A percentile compares a stretch with the other conserved stretches of the same genome.
phyloP scores from a whole-genome alignment of 1,140 invertebrate species.

The Diploscapter pachys region DNA sequence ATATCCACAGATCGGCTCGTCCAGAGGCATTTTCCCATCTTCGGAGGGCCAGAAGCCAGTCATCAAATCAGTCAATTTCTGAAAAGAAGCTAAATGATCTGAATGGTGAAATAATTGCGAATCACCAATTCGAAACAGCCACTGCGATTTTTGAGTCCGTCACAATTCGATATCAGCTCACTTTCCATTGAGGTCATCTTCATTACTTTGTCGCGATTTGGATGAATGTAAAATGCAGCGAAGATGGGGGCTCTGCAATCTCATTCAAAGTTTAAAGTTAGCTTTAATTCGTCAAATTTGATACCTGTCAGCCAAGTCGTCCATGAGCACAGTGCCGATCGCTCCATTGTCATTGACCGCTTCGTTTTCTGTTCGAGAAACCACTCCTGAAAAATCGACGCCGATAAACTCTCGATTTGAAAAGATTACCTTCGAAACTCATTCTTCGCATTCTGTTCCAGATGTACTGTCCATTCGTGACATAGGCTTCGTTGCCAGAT shows the following conservation, averaged over 20 bases:
- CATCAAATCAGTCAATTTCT: constrained; percentile 55
- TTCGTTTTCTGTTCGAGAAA: constrained; percentile 22
- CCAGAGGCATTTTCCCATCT: constrained; percentile 49
- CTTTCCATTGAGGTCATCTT: constrained; percentile 55
- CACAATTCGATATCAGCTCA: constrained; percentile 45
- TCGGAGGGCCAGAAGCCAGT: constrained; percentile 57
- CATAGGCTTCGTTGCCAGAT: constrained; percentile 41
- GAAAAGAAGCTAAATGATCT: constrained; percentile 18
- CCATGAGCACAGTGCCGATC: constrained; percentile 49
- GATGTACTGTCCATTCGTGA: constrained; percentile 46
- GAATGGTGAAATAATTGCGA: background rate
- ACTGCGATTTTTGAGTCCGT: constrained; percentile 49
- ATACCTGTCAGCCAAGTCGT: constrained; percentile 53
- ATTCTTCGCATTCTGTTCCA: constrained; percentile 55
- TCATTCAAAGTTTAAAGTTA: too few relatives aligned
- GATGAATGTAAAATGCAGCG: too few relatives aligned
- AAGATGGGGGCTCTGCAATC: too few relatives aligned
- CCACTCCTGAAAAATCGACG: constrained; percentile 47
- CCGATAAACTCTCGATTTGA: background rate
- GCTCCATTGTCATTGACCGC: constrained; percentile 19
- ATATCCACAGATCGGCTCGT: constrained; percentile 54
- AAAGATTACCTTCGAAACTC: constrained; percentile 49
- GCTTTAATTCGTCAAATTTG: too few relatives aligned
- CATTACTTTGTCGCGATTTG: constrained; percentile 48
- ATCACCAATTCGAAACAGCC: constrained; percentile 42